Evolutionary conservation across 37 sponge, comb jelly and placozoan genomes (phyloP), one percentile per base, ranked within the genome.

Genomic region (Spongilla lacustris): DNA sequence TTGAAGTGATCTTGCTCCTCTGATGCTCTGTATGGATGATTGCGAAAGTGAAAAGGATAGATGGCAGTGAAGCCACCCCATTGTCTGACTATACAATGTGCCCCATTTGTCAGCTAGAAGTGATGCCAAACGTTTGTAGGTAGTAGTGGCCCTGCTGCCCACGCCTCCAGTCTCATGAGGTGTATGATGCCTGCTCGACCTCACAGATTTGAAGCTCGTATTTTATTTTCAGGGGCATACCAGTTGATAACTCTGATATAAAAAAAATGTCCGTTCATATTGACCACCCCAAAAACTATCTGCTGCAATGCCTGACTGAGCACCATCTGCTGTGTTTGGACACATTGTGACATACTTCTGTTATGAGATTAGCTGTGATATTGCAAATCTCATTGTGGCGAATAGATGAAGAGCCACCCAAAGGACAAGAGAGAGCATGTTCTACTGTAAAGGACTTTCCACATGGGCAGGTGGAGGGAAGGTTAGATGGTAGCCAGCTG

Each of bases 181-280:
- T 80, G 50, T 41, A 77, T 28, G 78, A 77, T 23, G 78, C 78
- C 36, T 37, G 81, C 36, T 80, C 81, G 17, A 80, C 35, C 67
- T 80, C 81, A 36, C 81, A 10, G 23, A 80, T 32, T 26, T 69
- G 29, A 32, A 28, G 68, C 31, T 80, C 81, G 67, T 80, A 80
- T n/a, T 26, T 67, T 28, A 6, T 28, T 29, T 70, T 25, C 71
- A 29, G 37, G 80, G 22, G 83, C 83, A 71, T 34, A 36, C 33
- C 36, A 71, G 83, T 68, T 71, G 35, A 82, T 71, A 71, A 82
- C 72, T 36, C 72, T 26, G 34, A 82, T 71, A 69, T 82, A n/a
- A 71, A 75, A 83, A 27, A 48, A 74, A 83, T 24, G 84, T 74
- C 22, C 38, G 32, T 33, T n/a, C n/a, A n/a, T n/a, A n/a, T n/a